phyloP scores from a whole-genome alignment of 2,888 invertebrate genomes.

The Nemotelus pantherinus region DNA sequence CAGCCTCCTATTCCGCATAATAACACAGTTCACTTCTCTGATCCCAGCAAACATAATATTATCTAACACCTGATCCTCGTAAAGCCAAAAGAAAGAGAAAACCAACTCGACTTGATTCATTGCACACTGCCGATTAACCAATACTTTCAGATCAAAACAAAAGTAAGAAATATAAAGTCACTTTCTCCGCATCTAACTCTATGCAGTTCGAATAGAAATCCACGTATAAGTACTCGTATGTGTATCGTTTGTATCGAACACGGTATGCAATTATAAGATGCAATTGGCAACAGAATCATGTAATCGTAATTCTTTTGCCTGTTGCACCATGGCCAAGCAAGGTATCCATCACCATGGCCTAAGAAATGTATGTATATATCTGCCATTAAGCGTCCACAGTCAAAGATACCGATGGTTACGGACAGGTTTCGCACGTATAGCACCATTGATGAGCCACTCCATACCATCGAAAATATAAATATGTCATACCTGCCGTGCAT shows the following conservation, averaged over 20 bases:
- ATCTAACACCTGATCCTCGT: constrained; percentile 15
- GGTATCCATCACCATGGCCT: background rate
- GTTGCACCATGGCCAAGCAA: background rate
- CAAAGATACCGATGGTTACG: no score
- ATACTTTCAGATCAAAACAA: constrained; percentile 10
- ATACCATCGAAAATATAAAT: background rate
- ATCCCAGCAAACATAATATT: background rate
- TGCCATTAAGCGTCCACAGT: no score
- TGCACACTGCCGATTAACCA: background rate
- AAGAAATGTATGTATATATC: no score
- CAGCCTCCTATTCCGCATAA: background rate
- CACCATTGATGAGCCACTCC: background rate
- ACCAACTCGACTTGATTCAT: background rate
- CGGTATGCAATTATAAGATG: background rate
- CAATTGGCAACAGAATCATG: constrained; percentile 5
- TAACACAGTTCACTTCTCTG: background rate
- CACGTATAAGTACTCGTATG: background rate
- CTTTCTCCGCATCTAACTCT: constrained; percentile 32
- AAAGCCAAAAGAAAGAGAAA: constrained; percentile 1
- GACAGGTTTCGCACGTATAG: no score
- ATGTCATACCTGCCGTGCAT: constrained; percentile 10
- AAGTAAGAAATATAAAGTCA: constrained; percentile 17
- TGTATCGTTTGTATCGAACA: background rate
- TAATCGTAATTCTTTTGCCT: constrained; percentile 11
- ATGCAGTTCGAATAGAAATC: constrained; percentile 25